A percentile compares a stretch with the other conserved stretches of the same genome.
Conservation (phyloP, 1,140 invertebrate genomes). For the Camponotus vicinus region DNA sequence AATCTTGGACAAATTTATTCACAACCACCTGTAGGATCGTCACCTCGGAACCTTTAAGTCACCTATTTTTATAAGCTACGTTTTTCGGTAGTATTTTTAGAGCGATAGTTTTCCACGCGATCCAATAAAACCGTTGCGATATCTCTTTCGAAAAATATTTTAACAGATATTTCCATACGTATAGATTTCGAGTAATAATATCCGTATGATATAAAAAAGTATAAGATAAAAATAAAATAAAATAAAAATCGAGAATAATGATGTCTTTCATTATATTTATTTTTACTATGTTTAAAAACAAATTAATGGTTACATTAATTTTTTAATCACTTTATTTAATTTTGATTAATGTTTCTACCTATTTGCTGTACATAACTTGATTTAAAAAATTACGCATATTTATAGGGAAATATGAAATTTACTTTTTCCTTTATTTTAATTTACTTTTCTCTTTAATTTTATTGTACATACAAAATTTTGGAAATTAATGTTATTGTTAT, state of each 20-base stretch:
- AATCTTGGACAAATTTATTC: slow-evolving; percentile 40
- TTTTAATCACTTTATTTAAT: not conserved
- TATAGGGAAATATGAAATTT: not conserved
- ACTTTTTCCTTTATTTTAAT: not conserved
- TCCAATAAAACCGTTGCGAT: not conserved
- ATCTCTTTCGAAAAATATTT: not conserved
- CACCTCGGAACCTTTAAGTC: not conserved
- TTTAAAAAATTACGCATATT: not conserved
- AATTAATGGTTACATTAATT: too few relatives aligned
- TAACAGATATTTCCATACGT: not conserved
- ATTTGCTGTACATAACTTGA: not conserved
- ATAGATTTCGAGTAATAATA: not conserved
- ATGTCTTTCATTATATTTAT: too few relatives aligned
- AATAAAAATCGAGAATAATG: too few relatives aligned
- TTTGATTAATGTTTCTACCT: not conserved
- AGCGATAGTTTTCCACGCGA: too few relatives aligned
- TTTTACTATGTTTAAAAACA: too few relatives aligned
- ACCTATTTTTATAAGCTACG: not conserved
- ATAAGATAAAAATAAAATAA: not conserved
- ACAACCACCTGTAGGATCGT: slow-evolving; percentile 69
- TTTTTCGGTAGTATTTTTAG: not conserved
- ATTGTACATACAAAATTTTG: not conserved
- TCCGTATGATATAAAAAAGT: not conserved
- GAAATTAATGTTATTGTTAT: not conserved
- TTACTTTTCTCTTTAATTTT: not conserved